Evolutionary conservation across 2,888 invertebrate genomes (phyloP), one percentile per base, ranked within the genome.

Genomic region (Cacoxenus indagator): DNA sequence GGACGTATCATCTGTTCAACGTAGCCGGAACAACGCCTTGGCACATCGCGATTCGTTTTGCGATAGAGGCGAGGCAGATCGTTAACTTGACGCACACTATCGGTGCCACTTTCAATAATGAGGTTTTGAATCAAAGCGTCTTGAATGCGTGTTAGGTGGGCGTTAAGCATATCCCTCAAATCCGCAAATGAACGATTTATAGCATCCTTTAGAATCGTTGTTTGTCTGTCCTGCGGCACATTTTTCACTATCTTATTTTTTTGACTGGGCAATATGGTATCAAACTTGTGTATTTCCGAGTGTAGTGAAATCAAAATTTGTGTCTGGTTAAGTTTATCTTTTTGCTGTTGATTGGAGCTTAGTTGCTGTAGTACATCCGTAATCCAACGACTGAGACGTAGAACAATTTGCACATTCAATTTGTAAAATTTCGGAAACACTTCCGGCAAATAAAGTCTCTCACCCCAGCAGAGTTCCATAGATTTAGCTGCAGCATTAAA

Each of bases 21-120:
- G 84, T 97, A 98, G 19, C 90, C 87, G 73, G 96, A 96, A 43
- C 94, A 92, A 78, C 93, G 93, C 0, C 92, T 92, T 0, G 97
- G 97, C 27, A 93, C 90, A 76, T 94, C 96, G 73, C 96, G 91
- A 86, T 98, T 98, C 0, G 98, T 98, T 87, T 96, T 93, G 67
- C 97, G 90, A 87, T 96, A 98, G 67, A 98, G 89, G 72, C 98
- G 91, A 1, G 99, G 99, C 87, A 99, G 95, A 86, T 98, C 97
- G 77, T 93, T 94, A 4, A 98, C 96, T 90, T 94, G 94, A 73
- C 93, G 92, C 76, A 95, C 89, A 76, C 92, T 91, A 26, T 89
- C 86, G 64, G 91, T 89, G 76, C 92, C 94, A 81, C 92, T 94
- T 91, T 85, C 93, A 92, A 19, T 91, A 91, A 4, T 97, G 94